Evolutionary conservation across 2,888 invertebrate genomes (phyloP).

Genomic region (Doris montereyensis): DNA sequence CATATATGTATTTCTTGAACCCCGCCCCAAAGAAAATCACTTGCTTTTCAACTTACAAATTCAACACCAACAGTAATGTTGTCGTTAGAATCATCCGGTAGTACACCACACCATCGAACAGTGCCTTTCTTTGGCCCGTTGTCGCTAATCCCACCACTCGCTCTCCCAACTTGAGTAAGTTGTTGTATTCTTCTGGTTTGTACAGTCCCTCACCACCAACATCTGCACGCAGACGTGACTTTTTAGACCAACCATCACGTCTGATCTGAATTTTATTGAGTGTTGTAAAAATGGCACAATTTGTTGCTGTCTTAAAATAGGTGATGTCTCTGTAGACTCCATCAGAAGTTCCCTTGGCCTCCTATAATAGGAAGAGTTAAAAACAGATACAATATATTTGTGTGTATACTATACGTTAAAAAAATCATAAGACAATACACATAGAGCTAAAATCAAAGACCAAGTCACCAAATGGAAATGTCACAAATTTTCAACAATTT

Average conservation of each 20-base stretch:
- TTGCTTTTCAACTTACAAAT: conserved; percentile 73
- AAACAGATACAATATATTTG: too few relatives aligned
- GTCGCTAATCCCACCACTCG: conserved; percentile 75
- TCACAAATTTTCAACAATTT: too few relatives aligned
- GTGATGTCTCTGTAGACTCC: conserved; percentile 53
- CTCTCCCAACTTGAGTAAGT: conserved; percentile 69
- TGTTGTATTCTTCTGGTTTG: neutral
- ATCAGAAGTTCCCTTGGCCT: conserved; percentile 56
- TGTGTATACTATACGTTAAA: too few relatives aligned
- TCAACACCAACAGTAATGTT: conserved; percentile 76
- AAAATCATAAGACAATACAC: neutral
- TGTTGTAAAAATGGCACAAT: conserved; percentile 58
- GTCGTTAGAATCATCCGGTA: conserved; percentile 73
- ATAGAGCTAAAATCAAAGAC: neutral
- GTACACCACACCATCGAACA: conserved; percentile 75
- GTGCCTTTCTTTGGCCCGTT: conserved; percentile 74
- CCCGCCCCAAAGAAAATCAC: neutral
- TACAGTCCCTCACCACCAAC: conserved; percentile 29
- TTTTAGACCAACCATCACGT: conserved; percentile 42
- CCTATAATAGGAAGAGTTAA: conserved; percentile 44
- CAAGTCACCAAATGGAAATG: too few relatives aligned
- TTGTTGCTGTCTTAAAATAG: conserved; percentile 54
- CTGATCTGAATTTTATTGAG: conserved; percentile 56
- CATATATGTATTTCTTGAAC: too few relatives aligned
- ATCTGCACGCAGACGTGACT: conserved; percentile 36